phyloP scores from a whole-genome alignment of 2,113 vertebrate genomes.

The Ivindomyrus marchei region DNA sequence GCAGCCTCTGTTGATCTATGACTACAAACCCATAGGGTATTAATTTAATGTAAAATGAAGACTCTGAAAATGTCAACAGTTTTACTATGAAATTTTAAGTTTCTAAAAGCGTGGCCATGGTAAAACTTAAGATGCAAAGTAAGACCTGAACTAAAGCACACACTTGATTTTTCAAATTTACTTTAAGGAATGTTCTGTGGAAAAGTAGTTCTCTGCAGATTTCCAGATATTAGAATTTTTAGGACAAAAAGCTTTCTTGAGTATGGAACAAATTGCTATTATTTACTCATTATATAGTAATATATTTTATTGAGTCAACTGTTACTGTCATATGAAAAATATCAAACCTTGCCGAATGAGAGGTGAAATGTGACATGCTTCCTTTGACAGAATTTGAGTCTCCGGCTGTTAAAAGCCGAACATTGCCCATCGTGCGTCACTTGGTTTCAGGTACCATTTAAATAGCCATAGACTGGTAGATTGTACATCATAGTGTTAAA shows the following conservation, averaged over 20 bases:
- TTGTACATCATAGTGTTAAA: background rate
- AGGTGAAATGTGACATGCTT: conserved; percentile 49
- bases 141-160: background rate
- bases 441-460: conserved; percentile 61
- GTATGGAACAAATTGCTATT: background rate
- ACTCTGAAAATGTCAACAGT: background rate
- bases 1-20: background rate
- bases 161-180: background rate
- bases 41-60: background rate
- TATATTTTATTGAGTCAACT: background rate
- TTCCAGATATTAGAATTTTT: background rate
- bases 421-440: conserved; percentile 66
- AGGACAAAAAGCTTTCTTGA: background rate
- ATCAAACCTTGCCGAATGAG: background rate
- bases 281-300: background rate
- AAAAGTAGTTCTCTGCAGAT: background rate
- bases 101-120: background rate
- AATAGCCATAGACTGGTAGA: conserved; percentile 18
- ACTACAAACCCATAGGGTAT: background rate
- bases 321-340: background rate
- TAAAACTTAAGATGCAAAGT: background rate
- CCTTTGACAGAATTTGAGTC: conserved; percentile 57
- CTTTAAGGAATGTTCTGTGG: background rate
- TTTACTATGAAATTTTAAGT: background rate
- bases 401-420: conserved; percentile 62